Evolutionary conservation across 1,140 invertebrate species (phyloP), one percentile per base, ranked within the genome.

Genomic region (Drosophila littoralis): DNA sequence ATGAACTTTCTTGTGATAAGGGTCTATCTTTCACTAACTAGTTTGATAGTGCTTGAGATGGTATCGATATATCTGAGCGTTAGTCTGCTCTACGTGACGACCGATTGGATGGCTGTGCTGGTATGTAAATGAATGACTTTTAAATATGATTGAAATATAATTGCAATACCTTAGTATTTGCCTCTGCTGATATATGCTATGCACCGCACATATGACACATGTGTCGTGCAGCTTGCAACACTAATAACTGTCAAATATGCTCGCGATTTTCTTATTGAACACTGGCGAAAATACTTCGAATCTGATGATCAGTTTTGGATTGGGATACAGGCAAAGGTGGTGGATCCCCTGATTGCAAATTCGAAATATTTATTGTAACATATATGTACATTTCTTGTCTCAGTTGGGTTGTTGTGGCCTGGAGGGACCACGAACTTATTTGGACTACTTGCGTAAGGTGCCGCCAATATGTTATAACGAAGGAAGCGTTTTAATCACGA

Each of bases 351-450:
- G 7, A 33, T 35, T 17, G 2, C 2, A 40, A n/a, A 1, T 9
- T 45, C 12, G 2, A 33, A 15, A n/a, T 9, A 1, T 22, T 22
- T 48, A 36, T 36, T 10, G 2, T 15, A 33, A 6, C 9, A 40
- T 32, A 7, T 61, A 4, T 61, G 22, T 55, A 6, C 1, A 15
- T 9, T 38, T 42, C 6, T n/a, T 1, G 10, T 15, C 6, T 0
- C 22, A 83, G 81, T 4, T 80, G 4, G 22, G 36, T 2, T 83
- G 81, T 2, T 83, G 81, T 48, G 81, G 81, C 22, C 9, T 67
- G 22, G 73, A 73, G 1, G 68, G 81, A 9, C 81, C 81, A 1
- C 38, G 63, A 0, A 48, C 50, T 10, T 83, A 84, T 33, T 17
- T 83, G 50, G 63, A 73, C 0, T 73, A 70, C 9, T 1, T 80